Evolutionary conservation across 2,113 vertebrate genomes (phyloP), one percentile per base, ranked within the genome.

Genomic region (Brachyhypopomus occidentalis): DNA sequence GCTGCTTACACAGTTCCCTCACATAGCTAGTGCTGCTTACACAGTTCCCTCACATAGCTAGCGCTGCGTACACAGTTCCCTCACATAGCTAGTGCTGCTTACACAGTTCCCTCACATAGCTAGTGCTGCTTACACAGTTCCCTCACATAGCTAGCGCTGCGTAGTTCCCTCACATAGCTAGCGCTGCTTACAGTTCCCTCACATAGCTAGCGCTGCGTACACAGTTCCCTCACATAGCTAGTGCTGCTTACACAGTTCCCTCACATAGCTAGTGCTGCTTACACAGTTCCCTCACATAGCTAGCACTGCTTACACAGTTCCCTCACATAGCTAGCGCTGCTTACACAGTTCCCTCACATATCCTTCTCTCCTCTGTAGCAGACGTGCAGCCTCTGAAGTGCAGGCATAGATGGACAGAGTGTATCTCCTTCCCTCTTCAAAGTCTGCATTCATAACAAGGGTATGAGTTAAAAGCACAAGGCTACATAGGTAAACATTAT

Each of bases 391-490:
- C 20, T 17, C 75, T 2, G n/a, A 30, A 7, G 86, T 89, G 84
- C 92, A 93, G 86, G 79, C 86, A 2, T 87, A 91, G 23, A 94
- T 38, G 0, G 91, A 91, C 6, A 93, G 0, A 0, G 22, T 75
- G 78, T 93, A 93, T 70, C 89, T 86, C 41, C 64, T 17, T 0
- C 91, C 91, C 0, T 60, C 59, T 22, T 3, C 2, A 6, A 92
- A 85, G 23, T 85, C 92, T 92, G 80, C 5, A 7, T 6, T 3
- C 9, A 34, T 70, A 27, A 66, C 23, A 75, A 20, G 30, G 34
- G 71, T 20, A 79, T 58, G 30, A 5, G 5, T 5, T 14, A 38
- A 76, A 62, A 74, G 41, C 7, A 72, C 22, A n/a, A n/a, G 3
- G 59, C n/a, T 23, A 11, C 17, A 77, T 52, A 52, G 45, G 75